Percentiles rank a stretch among this genome's conserved stretches.
These are phyloP conservation scores for Idaea aversata DNA, from an alignment of 2,888 invertebrate species.

Conservation along the genomic window DNA sequence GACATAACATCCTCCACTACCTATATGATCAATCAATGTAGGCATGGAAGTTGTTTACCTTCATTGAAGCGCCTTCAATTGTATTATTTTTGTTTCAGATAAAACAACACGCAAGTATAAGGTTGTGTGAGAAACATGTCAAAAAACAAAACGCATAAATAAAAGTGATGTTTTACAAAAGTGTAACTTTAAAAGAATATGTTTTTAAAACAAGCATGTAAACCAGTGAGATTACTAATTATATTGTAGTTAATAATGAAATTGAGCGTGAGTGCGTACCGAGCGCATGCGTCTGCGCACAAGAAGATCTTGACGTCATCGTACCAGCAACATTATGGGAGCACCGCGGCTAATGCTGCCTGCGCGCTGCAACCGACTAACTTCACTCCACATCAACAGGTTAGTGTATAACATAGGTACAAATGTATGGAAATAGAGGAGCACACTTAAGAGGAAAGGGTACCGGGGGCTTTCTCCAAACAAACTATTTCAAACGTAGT, in stretches of 20 bases:
- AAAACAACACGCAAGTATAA: conserved; percentile 19
- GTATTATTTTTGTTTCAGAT: conserved; percentile 36
- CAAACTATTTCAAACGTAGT: too few species aligned
- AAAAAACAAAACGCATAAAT: conserved; percentile 16
- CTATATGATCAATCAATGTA: too few species aligned
- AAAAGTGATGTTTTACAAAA: not conserved
- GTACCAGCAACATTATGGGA: conserved; percentile 89
- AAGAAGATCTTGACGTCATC: conserved; percentile 91
- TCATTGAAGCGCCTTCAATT: not conserved
- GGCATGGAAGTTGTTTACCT: not conserved
- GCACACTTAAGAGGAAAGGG: too few species aligned
- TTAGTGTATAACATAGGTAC: conserved; percentile 35
- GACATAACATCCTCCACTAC: too few species aligned
- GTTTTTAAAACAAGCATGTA: not conserved
- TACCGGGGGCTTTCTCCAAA: too few species aligned
- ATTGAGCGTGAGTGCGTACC: conserved; percentile 92
- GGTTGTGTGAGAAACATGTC: conserved; percentile 21
- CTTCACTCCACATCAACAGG: conserved; percentile 63
- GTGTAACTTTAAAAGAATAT: not conserved
- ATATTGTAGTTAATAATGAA: conserved; percentile 80
- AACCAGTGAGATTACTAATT: conserved; percentile 6
- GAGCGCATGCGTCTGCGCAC: conserved; percentile 93
- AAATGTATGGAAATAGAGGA: too few species aligned
- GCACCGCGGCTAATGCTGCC: conserved; percentile 82
- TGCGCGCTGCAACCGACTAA: conserved; percentile 67